Evolutionary conservation across 2,888 invertebrate genomes (phyloP).

Genomic region (Callosobruchus maculatus): DNA sequence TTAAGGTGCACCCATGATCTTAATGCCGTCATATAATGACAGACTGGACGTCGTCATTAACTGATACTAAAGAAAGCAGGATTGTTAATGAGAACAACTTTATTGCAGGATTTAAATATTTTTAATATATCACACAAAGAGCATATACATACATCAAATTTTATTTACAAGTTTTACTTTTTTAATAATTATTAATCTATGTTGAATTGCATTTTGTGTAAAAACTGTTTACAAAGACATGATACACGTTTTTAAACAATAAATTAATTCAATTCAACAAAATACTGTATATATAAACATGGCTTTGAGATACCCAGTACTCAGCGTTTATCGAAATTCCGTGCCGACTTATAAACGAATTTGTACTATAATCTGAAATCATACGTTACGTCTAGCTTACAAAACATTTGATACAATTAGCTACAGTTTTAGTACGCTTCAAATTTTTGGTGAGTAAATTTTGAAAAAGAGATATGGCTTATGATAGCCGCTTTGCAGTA

Average conservation of each 20-base stretch:
- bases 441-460: not conserved
- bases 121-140: conserved; percentile 52
- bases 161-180: conserved; percentile 46
- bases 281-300: conserved; percentile 26
- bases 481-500: too few species aligned
- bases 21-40: too few species aligned
- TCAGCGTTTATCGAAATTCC: conserved; percentile 5
- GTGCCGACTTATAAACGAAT: conserved; percentile 24
- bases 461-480: not conserved
- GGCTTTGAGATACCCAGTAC: conserved; percentile 12
- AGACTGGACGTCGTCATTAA: too few species aligned
- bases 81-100: not conserved
- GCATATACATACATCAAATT: conserved; percentile 52
- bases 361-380: conserved; percentile 25
- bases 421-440: not conserved
- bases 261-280: conserved; percentile 23
- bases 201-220: conserved; percentile 32
- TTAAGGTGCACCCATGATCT: too few species aligned
- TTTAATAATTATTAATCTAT: conserved; percentile 38
- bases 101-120: conserved; percentile 42
- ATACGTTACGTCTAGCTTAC: not conserved
- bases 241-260: conserved; percentile 19
- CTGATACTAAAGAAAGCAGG: not conserved
- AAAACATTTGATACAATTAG: not conserved
- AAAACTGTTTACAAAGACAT: conserved; percentile 25